Percentiles rank a stretch among this genome's conserved stretches.
phyloP scores from a whole-genome alignment of 2,888 invertebrate genomes.

The Cantharis rustica region DNA sequence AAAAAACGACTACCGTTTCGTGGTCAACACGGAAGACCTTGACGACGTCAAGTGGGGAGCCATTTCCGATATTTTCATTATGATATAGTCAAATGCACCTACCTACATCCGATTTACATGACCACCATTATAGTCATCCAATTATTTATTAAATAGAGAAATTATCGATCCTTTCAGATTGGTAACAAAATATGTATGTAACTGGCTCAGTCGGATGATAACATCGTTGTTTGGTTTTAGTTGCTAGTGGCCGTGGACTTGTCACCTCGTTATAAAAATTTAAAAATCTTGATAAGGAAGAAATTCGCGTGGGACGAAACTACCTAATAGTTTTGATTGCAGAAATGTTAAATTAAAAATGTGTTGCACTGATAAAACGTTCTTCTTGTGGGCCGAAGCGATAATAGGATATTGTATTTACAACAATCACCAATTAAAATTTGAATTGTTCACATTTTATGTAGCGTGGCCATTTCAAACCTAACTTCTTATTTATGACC shows the following conservation, averaged over 20 bases:
- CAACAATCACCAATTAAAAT: conserved; percentile 23
- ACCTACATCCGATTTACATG: neutral
- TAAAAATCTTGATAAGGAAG: neutral
- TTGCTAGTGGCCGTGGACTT: neutral
- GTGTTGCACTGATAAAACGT: neutral
- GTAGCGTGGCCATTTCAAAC: conserved; percentile 17
- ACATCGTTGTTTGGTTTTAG: neutral
- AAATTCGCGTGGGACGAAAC: neutral
- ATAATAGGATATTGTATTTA: conserved; percentile 25
- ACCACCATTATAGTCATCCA: neutral
- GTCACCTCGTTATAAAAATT: neutral
- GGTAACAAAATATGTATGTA: neutral
- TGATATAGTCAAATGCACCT: neutral
- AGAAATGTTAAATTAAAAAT: neutral
- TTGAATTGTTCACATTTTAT: conserved; percentile 26
- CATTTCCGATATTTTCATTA: conserved; percentile 7
- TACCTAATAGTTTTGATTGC: neutral
- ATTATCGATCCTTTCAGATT: neutral
- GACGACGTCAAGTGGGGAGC: conserved; percentile 14
- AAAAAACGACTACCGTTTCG: conserved; percentile 17
- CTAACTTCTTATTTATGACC: conserved; percentile 17
- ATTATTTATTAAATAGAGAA: neutral
- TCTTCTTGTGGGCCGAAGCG: conserved; percentile 20
- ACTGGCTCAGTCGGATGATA: neutral
- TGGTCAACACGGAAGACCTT: conserved; percentile 17